Percentiles rank a stretch among this genome's conserved stretches.
Conservation (phyloP, 1,140 invertebrate genomes). For the Trichogramma pretiosum region DNA sequence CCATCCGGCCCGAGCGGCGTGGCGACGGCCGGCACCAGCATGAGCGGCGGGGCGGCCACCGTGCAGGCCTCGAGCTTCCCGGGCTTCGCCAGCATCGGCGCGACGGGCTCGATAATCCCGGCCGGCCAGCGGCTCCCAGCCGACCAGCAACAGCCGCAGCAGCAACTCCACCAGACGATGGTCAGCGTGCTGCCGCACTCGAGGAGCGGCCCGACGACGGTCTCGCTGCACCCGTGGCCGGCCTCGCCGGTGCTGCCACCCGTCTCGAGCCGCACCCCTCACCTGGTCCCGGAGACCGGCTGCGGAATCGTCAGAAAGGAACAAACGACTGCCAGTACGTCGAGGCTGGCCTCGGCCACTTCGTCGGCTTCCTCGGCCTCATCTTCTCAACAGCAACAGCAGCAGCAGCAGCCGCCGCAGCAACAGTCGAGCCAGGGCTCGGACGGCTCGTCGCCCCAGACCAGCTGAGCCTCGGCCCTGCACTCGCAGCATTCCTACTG, state of each 20-base stretch:
- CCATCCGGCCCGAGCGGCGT: constrained; percentile 30
- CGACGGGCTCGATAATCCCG: constrained; percentile 30
- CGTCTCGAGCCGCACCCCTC: constrained; percentile 59
- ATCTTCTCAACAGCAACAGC: constrained; percentile 22
- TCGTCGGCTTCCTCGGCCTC: constrained; percentile 6
- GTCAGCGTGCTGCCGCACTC: constrained; percentile 48
- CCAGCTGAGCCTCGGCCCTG: constrained; percentile 45
- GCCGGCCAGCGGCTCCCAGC: constrained; percentile 32
- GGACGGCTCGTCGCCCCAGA: constrained; percentile 38
- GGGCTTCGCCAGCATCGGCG: constrained; percentile 29
- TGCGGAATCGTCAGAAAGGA: constrained; percentile 39
- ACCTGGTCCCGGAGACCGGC: constrained; percentile 61
- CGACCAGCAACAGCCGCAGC: constrained; percentile 11
- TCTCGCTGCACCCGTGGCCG: constrained; percentile 56
- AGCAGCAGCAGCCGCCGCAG: constrained; percentile 32
- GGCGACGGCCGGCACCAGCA: constrained; percentile 27
- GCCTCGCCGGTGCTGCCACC: constrained; percentile 63
- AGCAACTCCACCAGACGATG: constrained; percentile 1
- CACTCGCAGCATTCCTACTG: constrained; percentile 46
- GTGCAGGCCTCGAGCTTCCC: background rate
- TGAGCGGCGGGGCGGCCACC: constrained; percentile 16
- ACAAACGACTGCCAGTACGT: constrained; percentile 22
- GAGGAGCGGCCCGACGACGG: constrained; percentile 41
- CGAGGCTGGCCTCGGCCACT: constrained; percentile 25
- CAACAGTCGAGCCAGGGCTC: constrained; percentile 41